phyloP scores from a whole-genome alignment of 2,113 vertebrate genomes.

The Arizona elegans region DNA sequence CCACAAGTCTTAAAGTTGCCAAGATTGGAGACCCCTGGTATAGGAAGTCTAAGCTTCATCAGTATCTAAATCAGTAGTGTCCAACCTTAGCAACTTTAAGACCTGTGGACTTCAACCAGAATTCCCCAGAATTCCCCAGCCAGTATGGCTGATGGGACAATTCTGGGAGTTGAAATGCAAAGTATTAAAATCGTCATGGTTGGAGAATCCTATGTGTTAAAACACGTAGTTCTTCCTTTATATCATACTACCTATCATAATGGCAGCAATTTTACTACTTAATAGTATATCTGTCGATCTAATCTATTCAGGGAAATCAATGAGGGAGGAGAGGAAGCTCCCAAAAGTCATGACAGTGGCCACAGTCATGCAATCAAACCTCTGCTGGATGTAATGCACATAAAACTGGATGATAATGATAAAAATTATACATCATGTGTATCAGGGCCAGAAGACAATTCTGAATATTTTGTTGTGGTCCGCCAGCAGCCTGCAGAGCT shows the following conservation, averaged over 20 bases:
- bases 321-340: background rate
- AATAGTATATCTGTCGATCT: background rate
- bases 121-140: too few species aligned
- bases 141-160: background rate
- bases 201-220: background rate
- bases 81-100: too few species aligned
- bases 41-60: too few species aligned
- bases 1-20: too few species aligned
- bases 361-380: background rate
- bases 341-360: background rate
- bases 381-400: background rate
- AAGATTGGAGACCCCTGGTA: too few species aligned
- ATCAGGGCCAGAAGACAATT: background rate
- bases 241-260: background rate
- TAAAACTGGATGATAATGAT: background rate
- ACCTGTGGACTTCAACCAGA: too few species aligned
- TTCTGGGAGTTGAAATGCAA: background rate
- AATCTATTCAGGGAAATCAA: background rate
- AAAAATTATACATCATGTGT: background rate
- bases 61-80: too few species aligned
- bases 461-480: background rate
- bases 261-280: background rate
- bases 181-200: background rate
- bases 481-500: too few species aligned
- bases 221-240: background rate